phyloP scores from a whole-genome alignment of 2,888 invertebrate species.

The Pegoplata infirma region DNA sequence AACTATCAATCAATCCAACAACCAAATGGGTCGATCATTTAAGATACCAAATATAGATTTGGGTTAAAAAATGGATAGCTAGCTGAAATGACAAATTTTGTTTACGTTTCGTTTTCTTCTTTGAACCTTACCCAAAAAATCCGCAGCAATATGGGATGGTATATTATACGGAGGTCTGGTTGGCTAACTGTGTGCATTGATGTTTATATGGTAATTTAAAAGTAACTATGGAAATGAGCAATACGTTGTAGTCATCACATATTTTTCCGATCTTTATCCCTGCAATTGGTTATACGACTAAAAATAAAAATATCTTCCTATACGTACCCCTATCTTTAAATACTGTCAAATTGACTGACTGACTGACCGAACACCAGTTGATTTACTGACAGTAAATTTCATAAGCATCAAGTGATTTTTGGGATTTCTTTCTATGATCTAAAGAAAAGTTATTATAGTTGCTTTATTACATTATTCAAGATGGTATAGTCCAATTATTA shows the following conservation, averaged over 20 bases:
- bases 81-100: conserved; percentile 60
- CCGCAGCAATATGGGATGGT: conserved; percentile 13
- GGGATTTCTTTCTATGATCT: conserved; percentile 45
- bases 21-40: not conserved
- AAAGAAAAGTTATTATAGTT: conserved; percentile 34
- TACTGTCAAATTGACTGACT: not conserved
- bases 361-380: conserved; percentile 13
- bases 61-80: not conserved
- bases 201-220: not conserved
- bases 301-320: not conserved
- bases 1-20: conserved; percentile 31
- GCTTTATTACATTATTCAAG: conserved; percentile 40
- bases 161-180: conserved; percentile 26
- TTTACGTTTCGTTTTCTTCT: conserved; percentile 52
- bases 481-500: conserved; percentile 19
- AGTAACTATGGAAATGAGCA: not conserved
- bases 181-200: conserved; percentile 5
- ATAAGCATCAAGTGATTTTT: conserved; percentile 36
- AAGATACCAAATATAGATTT: not conserved
- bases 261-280: not conserved
- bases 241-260: not conserved
- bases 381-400: conserved; percentile 21
- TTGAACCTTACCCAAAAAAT: conserved; percentile 46
- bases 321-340: conserved; percentile 34
- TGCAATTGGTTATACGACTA: not conserved